A percentile compares a stretch with the other conserved stretches of the same genome.
phyloP scores from a whole-genome alignment of 2,888 invertebrate species.

The Trichogramma dendrolimi region DNA sequence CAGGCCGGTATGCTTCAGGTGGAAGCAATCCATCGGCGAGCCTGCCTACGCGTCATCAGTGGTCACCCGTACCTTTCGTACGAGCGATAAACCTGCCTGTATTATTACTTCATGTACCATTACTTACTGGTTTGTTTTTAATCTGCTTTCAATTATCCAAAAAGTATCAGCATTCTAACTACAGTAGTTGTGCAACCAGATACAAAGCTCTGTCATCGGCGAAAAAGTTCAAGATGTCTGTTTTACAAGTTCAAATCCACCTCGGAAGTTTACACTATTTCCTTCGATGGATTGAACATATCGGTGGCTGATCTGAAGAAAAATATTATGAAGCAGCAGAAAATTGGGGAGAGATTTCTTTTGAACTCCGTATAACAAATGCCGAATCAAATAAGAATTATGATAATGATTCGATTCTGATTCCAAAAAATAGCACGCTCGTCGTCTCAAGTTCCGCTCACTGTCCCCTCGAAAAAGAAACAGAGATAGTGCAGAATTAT shows the following conservation, averaged over 20 bases:
- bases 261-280: conserved; percentile 91
- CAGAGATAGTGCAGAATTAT: conserved; percentile 63
- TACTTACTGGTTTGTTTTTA: no score
- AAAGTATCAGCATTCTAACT: no score
- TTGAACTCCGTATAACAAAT: conserved; percentile 94
- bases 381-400: conserved; percentile 97
- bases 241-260: conserved; percentile 99
- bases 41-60: no score
- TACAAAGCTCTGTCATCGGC: no score
- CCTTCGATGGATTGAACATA: conserved; percentile 95
- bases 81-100: no score
- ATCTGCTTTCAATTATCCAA: no score
- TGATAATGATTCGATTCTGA: conserved; percentile 81
- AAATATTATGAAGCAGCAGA: conserved; percentile 90
- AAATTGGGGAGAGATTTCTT: conserved; percentile 89
- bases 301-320: conserved; percentile 93
- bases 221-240: conserved; percentile 65
- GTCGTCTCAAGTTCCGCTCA: conserved; percentile 87
- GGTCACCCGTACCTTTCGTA: no score
- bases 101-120: no score
- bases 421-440: conserved; percentile 96
- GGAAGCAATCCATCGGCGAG: no score
- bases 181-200: no score
- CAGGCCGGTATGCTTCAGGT: no score
- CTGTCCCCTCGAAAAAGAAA: conserved; percentile 73